Percentiles rank a stretch among this genome's conserved stretches.
Evolutionary conservation across 2,888 invertebrate species (phyloP).

Genomic region (Cryptosula pallasiana): DNA sequence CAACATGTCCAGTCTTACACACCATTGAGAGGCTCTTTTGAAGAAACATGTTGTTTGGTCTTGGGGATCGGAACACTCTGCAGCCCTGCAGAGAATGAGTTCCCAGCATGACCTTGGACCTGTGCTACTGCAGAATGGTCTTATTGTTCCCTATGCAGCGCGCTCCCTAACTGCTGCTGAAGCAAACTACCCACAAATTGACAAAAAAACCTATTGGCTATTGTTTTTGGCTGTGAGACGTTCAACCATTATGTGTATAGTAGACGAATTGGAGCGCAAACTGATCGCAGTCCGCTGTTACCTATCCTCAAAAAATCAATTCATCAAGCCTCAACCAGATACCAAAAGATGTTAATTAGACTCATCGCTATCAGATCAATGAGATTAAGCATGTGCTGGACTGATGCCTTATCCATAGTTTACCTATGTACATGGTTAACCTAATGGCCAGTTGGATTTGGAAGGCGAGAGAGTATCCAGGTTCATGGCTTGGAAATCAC

Average conservation of each 20-base stretch:
- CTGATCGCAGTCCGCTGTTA: neutral
- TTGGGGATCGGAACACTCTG: neutral
- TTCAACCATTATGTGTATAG: neutral
- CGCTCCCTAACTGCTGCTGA: too few species aligned
- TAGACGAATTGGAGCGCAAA: neutral
- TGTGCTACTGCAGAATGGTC: too few species aligned
- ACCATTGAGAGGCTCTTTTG: constrained; percentile 28
- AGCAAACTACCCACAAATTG: constrained; percentile 7
- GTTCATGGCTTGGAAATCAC: neutral
- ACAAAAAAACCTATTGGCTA: constrained; percentile 25
- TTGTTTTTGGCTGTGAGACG: constrained; percentile 26
- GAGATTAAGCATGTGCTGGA: neutral
- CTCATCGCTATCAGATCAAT: neutral
- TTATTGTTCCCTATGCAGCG: too few species aligned
- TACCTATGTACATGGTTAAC: too few species aligned
- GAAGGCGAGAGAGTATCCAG: neutral
- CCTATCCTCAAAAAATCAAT: neutral
- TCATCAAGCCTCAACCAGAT: neutral
- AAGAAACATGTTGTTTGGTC: constrained; percentile 26
- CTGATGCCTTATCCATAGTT: too few species aligned
- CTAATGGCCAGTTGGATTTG: too few species aligned
- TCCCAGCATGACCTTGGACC: too few species aligned
- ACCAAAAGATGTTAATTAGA: neutral
- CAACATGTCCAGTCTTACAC: constrained; percentile 29
- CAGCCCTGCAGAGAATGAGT: neutral